Conservation (phyloP, 2,888 invertebrate genomes). For the Epinotia demarniana region DNA sequence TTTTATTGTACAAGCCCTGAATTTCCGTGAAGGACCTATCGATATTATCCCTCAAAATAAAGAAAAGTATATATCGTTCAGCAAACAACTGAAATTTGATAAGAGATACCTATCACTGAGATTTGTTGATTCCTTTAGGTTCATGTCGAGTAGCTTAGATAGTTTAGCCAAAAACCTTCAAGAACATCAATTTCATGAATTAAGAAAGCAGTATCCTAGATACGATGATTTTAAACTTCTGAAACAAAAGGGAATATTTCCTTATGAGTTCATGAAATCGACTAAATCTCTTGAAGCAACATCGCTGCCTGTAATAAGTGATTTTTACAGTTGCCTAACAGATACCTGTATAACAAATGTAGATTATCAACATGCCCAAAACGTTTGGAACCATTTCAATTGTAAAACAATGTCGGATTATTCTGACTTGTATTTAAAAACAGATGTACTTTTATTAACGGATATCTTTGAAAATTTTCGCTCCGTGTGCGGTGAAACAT, state of each 20-base stretch:
- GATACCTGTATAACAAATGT: constrained; percentile 11
- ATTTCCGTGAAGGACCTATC: constrained; percentile 41
- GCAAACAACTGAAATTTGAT: constrained; percentile 19
- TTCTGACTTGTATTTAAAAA: constrained; percentile 44
- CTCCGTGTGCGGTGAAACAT: constrained; percentile 33
- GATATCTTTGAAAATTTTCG: too few relatives aligned
- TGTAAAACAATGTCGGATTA: constrained; percentile 41
- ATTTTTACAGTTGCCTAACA: constrained; percentile 43
- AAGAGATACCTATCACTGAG: constrained; percentile 26
- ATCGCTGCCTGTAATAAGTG: constrained; percentile 27
- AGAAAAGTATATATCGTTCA: neutral
- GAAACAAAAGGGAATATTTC: constrained; percentile 39
- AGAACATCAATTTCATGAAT: constrained; percentile 26
- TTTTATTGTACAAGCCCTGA: constrained; percentile 46
- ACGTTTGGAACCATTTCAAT: constrained; percentile 43
- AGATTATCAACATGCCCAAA: constrained; percentile 40
- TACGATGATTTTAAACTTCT: constrained; percentile 23
- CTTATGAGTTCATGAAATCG: constrained; percentile 42
- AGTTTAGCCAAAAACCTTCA: constrained; percentile 31
- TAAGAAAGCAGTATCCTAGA: constrained; percentile 9
- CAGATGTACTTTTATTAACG: too few relatives aligned
- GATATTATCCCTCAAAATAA: constrained; percentile 44
- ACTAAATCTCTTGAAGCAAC: constrained; percentile 13
- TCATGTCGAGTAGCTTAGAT: constrained; percentile 35
- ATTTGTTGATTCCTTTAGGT: constrained; percentile 30